Evolutionary conservation across 2,113 vertebrate species (phyloP).

Genomic region (Isurus oxyrinchus): DNA sequence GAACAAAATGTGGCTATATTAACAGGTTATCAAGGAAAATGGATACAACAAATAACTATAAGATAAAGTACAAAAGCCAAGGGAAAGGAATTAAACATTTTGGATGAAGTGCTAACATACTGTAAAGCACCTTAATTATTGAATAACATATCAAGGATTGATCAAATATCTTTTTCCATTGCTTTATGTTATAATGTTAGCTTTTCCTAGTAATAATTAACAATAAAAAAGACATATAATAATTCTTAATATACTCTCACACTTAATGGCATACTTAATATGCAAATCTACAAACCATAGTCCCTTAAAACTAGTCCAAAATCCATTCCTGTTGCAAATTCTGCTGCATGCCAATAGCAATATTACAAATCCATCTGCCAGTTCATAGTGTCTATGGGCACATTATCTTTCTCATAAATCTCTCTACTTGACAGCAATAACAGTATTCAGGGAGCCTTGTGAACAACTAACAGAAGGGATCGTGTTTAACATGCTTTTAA

Average conservation of each 20-base stretch:
- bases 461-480: slow-evolving; percentile 37
- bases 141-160: slow-evolving; percentile 29
- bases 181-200: slow-evolving; percentile 24
- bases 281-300: slow-evolving; percentile 22
- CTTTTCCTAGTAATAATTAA: slow-evolving; percentile 30
- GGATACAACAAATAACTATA: not conserved
- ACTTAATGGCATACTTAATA: slow-evolving; percentile 34
- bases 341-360: slow-evolving; percentile 30
- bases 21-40: not conserved
- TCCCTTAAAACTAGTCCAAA: slow-evolving; percentile 32
- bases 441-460: slow-evolving; percentile 26
- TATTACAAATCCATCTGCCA: slow-evolving; percentile 37
- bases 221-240: slow-evolving; percentile 32
- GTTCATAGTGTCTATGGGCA: slow-evolving; percentile 22
- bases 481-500: slow-evolving; percentile 35
- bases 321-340: slow-evolving; percentile 21
- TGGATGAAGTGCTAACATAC: not conserved
- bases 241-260: slow-evolving; percentile 26
- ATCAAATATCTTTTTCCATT: not conserved
- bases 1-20: not conserved
- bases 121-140: slow-evolving; percentile 17
- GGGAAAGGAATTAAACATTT: not conserved
- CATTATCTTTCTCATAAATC: slow-evolving; percentile 37
- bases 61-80: not conserved
- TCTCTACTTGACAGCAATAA: slow-evolving; percentile 20